phyloP scores from a whole-genome alignment of 2,797 vertebrate species.

The Chrysocyon brachyurus region DNA sequence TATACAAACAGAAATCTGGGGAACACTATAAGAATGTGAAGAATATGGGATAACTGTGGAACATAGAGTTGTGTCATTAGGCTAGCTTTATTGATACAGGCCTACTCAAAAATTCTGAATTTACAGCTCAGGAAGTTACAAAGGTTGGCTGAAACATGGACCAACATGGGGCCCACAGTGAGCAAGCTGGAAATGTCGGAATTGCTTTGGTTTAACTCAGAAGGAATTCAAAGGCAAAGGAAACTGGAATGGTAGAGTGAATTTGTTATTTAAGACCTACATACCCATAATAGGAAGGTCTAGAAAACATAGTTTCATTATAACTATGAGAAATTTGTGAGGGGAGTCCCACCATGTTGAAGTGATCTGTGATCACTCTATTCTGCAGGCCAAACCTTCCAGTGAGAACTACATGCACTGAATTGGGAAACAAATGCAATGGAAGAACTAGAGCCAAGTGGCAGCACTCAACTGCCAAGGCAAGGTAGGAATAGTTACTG shows the following conservation, averaged over 20 bases:
- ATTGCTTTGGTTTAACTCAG: background rate
- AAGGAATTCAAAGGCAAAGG: background rate
- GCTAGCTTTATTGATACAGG: background rate
- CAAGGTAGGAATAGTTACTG: background rate
- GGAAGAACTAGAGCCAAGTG: background rate
- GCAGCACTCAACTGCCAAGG: background rate
- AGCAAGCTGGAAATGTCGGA: background rate
- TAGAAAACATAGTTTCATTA: background rate
- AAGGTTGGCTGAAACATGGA: background rate
- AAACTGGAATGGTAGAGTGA: background rate
- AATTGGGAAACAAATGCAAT: background rate
- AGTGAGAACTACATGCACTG: background rate
- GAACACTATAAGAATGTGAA: background rate
- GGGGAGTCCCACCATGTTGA: background rate
- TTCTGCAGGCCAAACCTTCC: background rate
- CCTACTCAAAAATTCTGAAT: background rate
- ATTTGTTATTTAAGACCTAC: background rate
- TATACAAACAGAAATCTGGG: background rate
- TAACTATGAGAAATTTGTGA: background rate
- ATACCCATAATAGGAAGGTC: background rate
- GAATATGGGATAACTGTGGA: background rate
- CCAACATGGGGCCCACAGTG: background rate
- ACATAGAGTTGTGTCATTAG: background rate
- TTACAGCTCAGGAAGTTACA: background rate
- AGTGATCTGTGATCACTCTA: background rate